Percentiles rank a stretch among this genome's conserved stretches.
phyloP scores from a whole-genome alignment of 2,888 invertebrate species.

The Caenorhabditis panamensis region DNA sequence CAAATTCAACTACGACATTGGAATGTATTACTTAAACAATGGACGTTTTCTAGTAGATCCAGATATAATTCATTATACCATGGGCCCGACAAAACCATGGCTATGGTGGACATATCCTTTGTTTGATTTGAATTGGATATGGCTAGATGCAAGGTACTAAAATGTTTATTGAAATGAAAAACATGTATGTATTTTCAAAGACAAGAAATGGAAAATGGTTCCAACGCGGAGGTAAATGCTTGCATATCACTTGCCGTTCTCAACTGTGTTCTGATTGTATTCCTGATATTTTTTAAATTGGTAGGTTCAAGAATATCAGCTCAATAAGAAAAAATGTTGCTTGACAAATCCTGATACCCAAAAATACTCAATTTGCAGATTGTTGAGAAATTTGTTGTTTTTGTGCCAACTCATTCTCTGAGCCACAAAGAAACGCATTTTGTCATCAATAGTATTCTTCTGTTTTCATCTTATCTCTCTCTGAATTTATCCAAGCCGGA shows the following conservation, averaged over 20 bases:
- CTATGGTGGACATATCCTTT: conserved; percentile 76
- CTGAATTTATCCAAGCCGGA: conserved; percentile 43
- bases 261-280: conserved; percentile 14
- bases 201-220: conserved; percentile 40
- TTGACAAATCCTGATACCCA: neutral
- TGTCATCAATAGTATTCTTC: conserved; percentile 31
- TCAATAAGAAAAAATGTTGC: too few species aligned
- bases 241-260: conserved; percentile 15
- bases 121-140: conserved; percentile 74
- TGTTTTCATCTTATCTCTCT: conserved; percentile 36
- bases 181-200: conserved; percentile 3
- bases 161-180: neutral
- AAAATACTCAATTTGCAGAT: conserved; percentile 23
- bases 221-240: conserved; percentile 2
- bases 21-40: conserved; percentile 76
- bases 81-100: conserved; percentile 78
- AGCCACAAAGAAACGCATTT: conserved; percentile 44
- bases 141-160: conserved; percentile 69
- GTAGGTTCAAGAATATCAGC: conserved; percentile 9
- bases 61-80: conserved; percentile 76
- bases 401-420: neutral
- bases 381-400: conserved; percentile 15
- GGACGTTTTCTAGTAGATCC: conserved; percentile 69
- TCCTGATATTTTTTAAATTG: conserved; percentile 10
- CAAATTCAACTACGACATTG: conserved; percentile 76